Base-by-base conservation (phyloP, 2,888 invertebrate species). In the Eudasyphora cyanicolor region DNA sequence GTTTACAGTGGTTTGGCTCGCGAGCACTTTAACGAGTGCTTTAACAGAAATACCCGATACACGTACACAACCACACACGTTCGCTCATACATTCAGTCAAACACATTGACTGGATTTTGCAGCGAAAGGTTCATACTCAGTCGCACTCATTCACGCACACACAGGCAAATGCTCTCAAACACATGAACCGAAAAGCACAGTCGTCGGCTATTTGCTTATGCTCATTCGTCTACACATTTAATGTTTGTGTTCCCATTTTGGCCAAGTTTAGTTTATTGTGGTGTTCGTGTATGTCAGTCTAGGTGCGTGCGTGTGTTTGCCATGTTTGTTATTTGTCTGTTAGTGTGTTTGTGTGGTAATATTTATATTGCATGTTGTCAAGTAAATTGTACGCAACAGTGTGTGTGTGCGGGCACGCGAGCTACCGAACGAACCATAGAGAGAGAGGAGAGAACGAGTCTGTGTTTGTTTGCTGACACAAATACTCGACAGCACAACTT, bases 1-100 rank as follows among this genome's bases (percentile, higher is more conserved):
- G 88, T 84, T 85, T 87, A 82, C 85, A 82, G 76, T 82, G 85
- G 82, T 83, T 85, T 82, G 76, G 78, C 75, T 77, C 78, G 73
- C 81, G 74, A 81, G 42, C 64, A 24, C 77, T 76, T 70, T 67
- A 60, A 78, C 35, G 76, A 84, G 79, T 76, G 35, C 80, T 75
- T 64, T 64, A 76, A 83, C 77, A 84, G 32, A 45, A 60, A 74
- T 51, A 67, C 19, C n/a, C 69, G 51, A 62, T 64, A 70, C 14
- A 17, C n/a, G 49, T 49, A 64, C 29, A 32, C 21, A 32, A 21
- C 27, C 14, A 24, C 19, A 62, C 64, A 69, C 64, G 24, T 42
- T 19, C 19, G 32, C 57, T 76, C 38, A 60, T 69, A 42, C 45
- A 51, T 24, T 35, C 8, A 2, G 49, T 49, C 21, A 24, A 2